Conservation (phyloP, 2,113 vertebrate species). For the Myrmecophaga tridactyla region DNA sequence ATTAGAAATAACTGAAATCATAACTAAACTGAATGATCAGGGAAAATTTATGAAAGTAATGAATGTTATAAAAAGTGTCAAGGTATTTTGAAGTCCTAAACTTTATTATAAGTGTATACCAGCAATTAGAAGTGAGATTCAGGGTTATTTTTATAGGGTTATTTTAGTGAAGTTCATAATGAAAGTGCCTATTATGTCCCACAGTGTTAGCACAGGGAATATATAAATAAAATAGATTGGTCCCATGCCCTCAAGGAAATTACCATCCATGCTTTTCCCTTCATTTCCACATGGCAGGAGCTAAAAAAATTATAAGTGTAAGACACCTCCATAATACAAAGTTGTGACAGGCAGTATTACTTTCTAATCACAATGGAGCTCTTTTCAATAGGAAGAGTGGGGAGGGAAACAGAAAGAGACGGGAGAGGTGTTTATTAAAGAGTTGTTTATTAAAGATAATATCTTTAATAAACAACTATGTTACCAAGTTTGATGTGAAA, state of each 20-base stretch:
- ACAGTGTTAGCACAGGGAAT: background rate
- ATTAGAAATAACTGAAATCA: background rate
- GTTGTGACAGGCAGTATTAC: background rate
- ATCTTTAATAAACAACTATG: background rate
- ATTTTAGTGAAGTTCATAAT: constrained; percentile 16
- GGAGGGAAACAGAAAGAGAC: background rate
- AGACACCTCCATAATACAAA: background rate
- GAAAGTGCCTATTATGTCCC: background rate
- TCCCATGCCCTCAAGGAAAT: background rate
- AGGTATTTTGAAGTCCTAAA: background rate
- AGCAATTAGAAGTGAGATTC: background rate
- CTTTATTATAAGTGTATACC: background rate
- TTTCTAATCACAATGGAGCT: background rate
- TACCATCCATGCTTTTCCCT: background rate
- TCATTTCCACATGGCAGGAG: background rate
- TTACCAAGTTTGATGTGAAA: background rate
- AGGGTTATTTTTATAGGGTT: background rate
- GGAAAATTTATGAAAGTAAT: background rate
- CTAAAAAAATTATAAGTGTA: background rate
- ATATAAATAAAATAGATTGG: constrained; percentile 8
- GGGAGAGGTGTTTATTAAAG: no score
- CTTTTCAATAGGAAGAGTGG: background rate
- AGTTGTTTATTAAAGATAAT: no score
- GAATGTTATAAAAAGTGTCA: background rate
- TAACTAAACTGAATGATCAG: background rate